Conservation (phyloP, 92 coral and sea anemone species). For the Desmophyllum pertusum region DNA sequence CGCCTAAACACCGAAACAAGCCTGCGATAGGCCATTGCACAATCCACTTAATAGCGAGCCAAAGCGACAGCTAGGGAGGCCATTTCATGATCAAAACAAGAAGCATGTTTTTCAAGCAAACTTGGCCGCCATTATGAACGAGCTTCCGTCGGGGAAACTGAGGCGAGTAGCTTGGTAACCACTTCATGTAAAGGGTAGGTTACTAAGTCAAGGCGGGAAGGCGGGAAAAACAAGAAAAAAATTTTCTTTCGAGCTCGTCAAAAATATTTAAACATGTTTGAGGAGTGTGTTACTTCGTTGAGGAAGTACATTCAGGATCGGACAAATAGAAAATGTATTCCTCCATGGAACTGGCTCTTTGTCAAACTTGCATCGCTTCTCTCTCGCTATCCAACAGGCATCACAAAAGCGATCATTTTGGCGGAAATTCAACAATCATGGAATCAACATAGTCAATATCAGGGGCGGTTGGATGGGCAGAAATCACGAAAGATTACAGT, state of each 20-base stretch:
- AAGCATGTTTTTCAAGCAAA: neutral
- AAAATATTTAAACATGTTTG: conserved; percentile 51
- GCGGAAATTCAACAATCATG: conserved; percentile 94
- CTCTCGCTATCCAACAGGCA: conserved; percentile 90
- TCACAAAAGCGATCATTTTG: conserved; percentile 90
- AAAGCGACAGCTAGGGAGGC: neutral
- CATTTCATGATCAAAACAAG: neutral
- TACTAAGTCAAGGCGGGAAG: conserved; percentile 29
- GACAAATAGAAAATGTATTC: conserved; percentile 75
- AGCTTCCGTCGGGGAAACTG: conserved; percentile 12
- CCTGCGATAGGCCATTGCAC: conserved; percentile 26
- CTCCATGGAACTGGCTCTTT: conserved; percentile 97
- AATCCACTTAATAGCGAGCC: neutral
- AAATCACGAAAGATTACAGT: conserved; percentile 69
- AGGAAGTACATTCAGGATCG: conserved; percentile 67
- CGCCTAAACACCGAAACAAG: conserved; percentile 13
- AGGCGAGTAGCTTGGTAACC: conserved; percentile 50
- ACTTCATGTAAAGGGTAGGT: conserved; percentile 5
- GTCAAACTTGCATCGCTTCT: conserved; percentile 74
- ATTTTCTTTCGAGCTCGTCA: neutral
- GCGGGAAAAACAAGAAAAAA: conserved; percentile 43
- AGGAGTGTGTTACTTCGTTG: conserved; percentile 65
- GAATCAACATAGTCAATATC: conserved; percentile 76
- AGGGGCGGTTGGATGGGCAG: conserved; percentile 72
- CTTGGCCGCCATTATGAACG: conserved; percentile 72